Evolutionary conservation across 2,797 vertebrate genomes (phyloP), one percentile per base, ranked within the genome.

Genomic region (Urophycis tenuis): DNA sequence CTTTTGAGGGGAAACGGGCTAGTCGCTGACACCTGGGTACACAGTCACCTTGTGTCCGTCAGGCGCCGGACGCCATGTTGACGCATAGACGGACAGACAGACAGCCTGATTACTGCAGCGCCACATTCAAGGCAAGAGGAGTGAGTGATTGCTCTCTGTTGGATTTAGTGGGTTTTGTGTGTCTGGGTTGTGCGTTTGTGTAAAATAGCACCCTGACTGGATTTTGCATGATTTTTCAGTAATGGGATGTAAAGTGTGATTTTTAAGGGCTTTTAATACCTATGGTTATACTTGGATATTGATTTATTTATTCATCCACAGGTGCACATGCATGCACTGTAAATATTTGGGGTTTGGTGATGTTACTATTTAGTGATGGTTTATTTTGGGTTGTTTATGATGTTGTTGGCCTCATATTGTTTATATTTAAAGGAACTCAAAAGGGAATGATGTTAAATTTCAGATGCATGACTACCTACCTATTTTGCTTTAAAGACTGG

Each of bases 261-360:
- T 17, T 19, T 39, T 6, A 39, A 39, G 36, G 36, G 36, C 14
- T 49, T 49, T 19, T 17, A 19, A 19, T 17, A 49, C 41, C n/a
- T n/a, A n/a, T n/a, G n/a, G n/a, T 14, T 41, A 41, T 17, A 41
- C 17, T 12, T 41, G 17, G 14, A 10, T 64, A 4, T 64, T n/a
- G 1, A 73, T 81, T 82, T 79, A 39, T 60, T 72, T 53, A 32
- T 73, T 31, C 19, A 73, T 73, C 77, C n/a, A 73, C 36, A 64
- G 41, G 60, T 45, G 14, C 32, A 64, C n/a, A 64, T 53, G 19
- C 60, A 14, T 67, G 60, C 60, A 29, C 2, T 9, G 60, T 25
- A 29, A 29, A 67, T 67, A 67, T 67, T 19, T 67, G 60, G 25
- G 2, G 2, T 67, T 2, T 12, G 14, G 9, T 67, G 60, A 29